A percentile compares a stretch with the other conserved stretches of the same genome.
phyloP scores from a whole-genome alignment of 2,797 vertebrate species.

The Brachymystax lenok region DNA sequence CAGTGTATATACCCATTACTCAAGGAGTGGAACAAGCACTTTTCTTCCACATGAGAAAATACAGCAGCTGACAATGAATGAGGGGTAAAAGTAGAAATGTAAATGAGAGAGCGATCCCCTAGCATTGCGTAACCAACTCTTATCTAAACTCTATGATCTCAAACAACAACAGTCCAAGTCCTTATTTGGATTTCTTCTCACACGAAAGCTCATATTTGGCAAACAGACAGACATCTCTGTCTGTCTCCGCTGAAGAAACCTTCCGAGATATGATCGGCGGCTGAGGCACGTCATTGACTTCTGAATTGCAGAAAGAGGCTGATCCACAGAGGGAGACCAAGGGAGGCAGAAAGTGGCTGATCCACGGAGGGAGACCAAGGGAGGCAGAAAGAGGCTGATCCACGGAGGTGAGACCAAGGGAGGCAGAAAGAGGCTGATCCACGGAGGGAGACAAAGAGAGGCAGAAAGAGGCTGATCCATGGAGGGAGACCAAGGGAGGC shows the following conservation, averaged over 20 bases:
- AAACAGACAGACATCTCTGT: neutral
- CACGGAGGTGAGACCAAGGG: no score
- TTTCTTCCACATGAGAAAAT: neutral
- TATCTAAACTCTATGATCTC: conserved; percentile 66
- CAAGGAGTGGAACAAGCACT: neutral
- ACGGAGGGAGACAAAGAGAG: no score
- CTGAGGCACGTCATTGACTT: conserved; percentile 29
- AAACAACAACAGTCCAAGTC: conserved; percentile 42
- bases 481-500: no score
- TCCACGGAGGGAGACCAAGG: no score
- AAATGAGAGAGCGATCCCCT: conserved; percentile 59
- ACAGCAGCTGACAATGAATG: conserved; percentile 38
- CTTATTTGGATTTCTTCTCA: conserved; percentile 39
- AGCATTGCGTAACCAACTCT: conserved; percentile 64
- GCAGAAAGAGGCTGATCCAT: no score
- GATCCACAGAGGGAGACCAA: no score
- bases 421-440: no score
- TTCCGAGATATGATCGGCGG: conserved; percentile 22
- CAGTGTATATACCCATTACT: neutral
- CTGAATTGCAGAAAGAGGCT: conserved; percentile 10
- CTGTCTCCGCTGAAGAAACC: conserved; percentile 7
- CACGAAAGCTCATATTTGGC: conserved; percentile 27
- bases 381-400: no score
- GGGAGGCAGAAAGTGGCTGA: no score
- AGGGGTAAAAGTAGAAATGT: conserved; percentile 40